These are phyloP conservation scores for Numida meleagris DNA, from an alignment of 2,113 vertebrate species.

Conservation along the genomic window DNA sequence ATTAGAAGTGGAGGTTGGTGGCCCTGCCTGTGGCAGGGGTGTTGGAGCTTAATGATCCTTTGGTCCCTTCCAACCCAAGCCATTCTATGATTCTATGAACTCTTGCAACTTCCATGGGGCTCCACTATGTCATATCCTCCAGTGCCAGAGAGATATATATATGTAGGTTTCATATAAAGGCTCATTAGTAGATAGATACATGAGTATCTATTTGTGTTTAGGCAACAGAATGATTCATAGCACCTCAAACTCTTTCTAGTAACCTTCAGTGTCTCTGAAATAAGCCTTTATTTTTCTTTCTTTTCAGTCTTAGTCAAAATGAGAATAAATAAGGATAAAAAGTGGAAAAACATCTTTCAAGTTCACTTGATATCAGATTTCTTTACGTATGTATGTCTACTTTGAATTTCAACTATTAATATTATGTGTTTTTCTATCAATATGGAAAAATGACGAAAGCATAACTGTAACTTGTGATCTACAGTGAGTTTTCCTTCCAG, in stretches of 20 bases:
- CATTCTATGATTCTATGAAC: not conserved
- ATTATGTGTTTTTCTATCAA: not conserved
- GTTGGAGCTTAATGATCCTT: too few species aligned
- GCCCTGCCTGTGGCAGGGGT: too few species aligned
- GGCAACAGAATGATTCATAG: not conserved
- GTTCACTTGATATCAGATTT: not conserved
- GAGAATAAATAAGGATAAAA: not conserved
- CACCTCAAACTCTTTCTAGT: not conserved
- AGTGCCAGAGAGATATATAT: rapidly evolving
- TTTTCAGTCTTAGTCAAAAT: not conserved
- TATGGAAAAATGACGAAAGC: not conserved
- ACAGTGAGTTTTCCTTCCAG: not conserved
- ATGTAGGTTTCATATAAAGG: not conserved
- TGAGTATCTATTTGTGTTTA: not conserved
- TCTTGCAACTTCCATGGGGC: rapidly evolving
- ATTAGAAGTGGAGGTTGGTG: too few species aligned
- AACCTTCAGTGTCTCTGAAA: not conserved
- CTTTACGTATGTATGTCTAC: not conserved
- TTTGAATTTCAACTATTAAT: not conserved
- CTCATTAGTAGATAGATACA: not conserved
- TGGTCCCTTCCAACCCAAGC: too few species aligned
- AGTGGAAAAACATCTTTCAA: not conserved
- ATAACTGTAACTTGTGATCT: not conserved
- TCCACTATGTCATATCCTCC: not conserved
- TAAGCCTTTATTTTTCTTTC: not conserved